Percentiles rank a stretch among this genome's conserved stretches.
Conservation (phyloP, 2,888 invertebrate species). For the Tuberolachnus salignus region DNA sequence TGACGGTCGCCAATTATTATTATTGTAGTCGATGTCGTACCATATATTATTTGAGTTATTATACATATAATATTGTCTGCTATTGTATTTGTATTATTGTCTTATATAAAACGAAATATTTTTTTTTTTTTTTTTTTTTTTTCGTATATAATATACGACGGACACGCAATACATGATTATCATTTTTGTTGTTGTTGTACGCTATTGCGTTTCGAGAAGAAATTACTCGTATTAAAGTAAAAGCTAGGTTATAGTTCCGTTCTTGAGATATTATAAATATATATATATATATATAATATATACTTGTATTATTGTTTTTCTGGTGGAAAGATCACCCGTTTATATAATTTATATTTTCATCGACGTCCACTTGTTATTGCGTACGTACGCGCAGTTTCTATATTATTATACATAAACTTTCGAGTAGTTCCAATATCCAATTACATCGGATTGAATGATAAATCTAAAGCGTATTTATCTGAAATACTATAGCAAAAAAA, state of each 20-base stretch:
- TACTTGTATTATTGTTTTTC: conserved; percentile 14
- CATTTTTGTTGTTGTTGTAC: background rate
- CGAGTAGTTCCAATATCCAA: conserved; percentile 18
- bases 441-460: conserved; percentile 11
- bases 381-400: background rate
- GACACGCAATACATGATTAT: background rate
- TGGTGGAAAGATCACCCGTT: background rate
- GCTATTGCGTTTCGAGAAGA: background rate
- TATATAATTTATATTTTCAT: conserved; percentile 1
- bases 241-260: background rate
- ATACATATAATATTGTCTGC: too few species aligned
- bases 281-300: too few species aligned
- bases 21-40: too few species aligned
- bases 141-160: too few species aligned
- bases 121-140: too few species aligned
- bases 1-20: too few species aligned
- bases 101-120: too few species aligned
- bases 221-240: conserved; percentile 7
- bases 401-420: conserved; percentile 1
- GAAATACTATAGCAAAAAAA: background rate
- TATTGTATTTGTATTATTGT: too few species aligned
- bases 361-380: background rate
- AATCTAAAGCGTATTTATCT: background rate
- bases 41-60: too few species aligned
- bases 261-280: background rate